Conservation (phyloP, 2,113 vertebrate species). For the Cephalopholis sonnerati region DNA sequence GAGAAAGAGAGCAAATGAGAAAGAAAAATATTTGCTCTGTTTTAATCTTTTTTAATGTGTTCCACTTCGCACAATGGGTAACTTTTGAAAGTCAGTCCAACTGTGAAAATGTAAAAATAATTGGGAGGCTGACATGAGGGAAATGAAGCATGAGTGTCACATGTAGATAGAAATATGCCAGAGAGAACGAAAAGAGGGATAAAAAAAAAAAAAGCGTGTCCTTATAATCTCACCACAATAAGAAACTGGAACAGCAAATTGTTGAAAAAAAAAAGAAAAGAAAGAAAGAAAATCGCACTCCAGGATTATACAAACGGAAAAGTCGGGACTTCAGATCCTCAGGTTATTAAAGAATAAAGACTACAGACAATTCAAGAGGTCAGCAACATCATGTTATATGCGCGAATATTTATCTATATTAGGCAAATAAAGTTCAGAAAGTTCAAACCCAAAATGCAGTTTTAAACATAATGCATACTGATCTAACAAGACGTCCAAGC, state of each 20-base stretch:
- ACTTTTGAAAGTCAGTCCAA: not conserved
- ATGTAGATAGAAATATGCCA: not conserved
- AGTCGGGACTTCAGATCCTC: not conserved
- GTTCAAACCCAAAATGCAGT: not conserved
- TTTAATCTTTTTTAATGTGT: conserved; percentile 14
- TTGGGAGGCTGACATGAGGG: not conserved
- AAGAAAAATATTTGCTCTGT: not conserved
- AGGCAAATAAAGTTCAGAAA: fast-evolving
- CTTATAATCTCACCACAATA: conserved; percentile 3
- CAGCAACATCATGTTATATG: not conserved
- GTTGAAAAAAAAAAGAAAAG: not conserved
- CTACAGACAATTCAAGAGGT: too few relatives aligned
- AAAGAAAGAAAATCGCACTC: not conserved
- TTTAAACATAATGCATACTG: not conserved
- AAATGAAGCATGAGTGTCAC: not conserved
- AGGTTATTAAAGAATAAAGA: not conserved
- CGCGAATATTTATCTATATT: not conserved
- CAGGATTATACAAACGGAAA: not conserved
- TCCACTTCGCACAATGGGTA: not conserved
- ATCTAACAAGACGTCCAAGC: not conserved
- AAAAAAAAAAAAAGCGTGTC: not conserved
- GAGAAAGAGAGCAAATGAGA: conserved; percentile 18
- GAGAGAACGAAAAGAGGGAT: not conserved
- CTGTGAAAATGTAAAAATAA: conserved; percentile 2
- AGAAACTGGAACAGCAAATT: not conserved